A percentile compares a stretch with the other conserved stretches of the same genome.
Evolutionary conservation across 2,797 vertebrate genomes (phyloP).

Genomic region (Hypotaenidia okinawae): DNA sequence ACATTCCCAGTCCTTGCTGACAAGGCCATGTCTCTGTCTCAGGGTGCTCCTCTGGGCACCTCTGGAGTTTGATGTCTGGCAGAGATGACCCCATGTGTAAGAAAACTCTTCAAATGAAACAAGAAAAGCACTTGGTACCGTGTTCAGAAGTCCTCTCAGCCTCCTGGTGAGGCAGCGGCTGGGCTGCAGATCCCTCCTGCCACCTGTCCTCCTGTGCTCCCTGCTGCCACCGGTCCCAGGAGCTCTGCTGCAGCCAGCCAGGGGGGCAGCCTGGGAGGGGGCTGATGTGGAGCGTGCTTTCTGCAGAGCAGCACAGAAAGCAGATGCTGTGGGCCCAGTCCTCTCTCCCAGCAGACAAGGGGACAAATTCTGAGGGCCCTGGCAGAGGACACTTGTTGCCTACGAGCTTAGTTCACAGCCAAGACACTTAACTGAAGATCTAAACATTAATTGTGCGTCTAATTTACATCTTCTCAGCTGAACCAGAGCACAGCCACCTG

Average conservation of each 20-base stretch:
- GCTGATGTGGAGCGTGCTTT: neutral
- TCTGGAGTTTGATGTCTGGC: neutral
- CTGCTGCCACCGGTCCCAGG: neutral
- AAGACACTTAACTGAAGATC: neutral
- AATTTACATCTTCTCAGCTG: neutral
- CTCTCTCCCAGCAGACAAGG: neutral
- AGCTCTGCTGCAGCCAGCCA: neutral
- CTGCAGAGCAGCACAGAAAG: neutral
- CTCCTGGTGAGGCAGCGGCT: neutral
- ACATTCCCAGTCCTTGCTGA: neutral
- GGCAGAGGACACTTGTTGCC: neutral
- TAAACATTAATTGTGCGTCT: neutral
- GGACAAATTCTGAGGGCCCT: neutral
- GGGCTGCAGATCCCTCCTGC: neutral
- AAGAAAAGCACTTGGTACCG: neutral
- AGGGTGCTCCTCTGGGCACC: neutral
- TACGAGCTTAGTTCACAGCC: neutral
- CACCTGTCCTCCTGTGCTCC: neutral
- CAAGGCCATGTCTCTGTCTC: accelerated
- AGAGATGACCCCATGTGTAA: neutral
- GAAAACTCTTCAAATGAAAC: neutral
- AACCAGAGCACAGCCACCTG: neutral
- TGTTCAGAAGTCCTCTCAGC: neutral
- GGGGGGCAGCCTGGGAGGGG: neutral
- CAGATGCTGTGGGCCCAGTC: neutral